Conservation (phyloP, 2,888 invertebrate species). For the Salticus scenicus region DNA sequence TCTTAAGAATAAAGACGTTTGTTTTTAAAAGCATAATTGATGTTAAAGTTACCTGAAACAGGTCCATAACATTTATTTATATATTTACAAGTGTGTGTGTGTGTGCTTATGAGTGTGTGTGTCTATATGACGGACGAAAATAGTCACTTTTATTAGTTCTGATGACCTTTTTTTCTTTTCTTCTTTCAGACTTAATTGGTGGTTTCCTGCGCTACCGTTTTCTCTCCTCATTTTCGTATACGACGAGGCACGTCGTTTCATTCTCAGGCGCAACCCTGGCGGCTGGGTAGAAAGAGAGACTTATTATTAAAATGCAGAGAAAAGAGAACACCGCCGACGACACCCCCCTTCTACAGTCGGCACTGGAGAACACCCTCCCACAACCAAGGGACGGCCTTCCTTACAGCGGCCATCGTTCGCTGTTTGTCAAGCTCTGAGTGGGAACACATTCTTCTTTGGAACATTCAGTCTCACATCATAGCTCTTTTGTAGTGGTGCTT, state of each 20-base stretch:
- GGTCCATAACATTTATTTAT: too few species aligned
- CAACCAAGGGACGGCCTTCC: constrained; percentile 21
- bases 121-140: too few species aligned
- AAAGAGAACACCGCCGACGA: not conserved
- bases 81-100: too few species aligned
- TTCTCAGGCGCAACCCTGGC: constrained; percentile 96
- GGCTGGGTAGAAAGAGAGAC: constrained; percentile 99
- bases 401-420: constrained; percentile 47
- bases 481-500: constrained; percentile 66
- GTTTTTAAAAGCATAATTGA: too few species aligned
- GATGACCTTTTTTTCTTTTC: not conserved
- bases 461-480: constrained; percentile 35
- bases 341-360: constrained; percentile 18
- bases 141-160: too few species aligned
- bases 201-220: constrained; percentile 98
- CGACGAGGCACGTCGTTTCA: constrained; percentile 98
- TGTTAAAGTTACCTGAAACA: too few species aligned
- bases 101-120: too few species aligned
- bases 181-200: constrained; percentile 95
- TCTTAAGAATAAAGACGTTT: too few species aligned
- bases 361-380: constrained; percentile 22
- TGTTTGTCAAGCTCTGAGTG: constrained; percentile 14
- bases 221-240: constrained; percentile 98
- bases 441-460: constrained; percentile 18
- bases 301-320: constrained; percentile 82